phyloP scores from a whole-genome alignment of 2,797 vertebrate genomes.

The Acanthiza pusilla region DNA sequence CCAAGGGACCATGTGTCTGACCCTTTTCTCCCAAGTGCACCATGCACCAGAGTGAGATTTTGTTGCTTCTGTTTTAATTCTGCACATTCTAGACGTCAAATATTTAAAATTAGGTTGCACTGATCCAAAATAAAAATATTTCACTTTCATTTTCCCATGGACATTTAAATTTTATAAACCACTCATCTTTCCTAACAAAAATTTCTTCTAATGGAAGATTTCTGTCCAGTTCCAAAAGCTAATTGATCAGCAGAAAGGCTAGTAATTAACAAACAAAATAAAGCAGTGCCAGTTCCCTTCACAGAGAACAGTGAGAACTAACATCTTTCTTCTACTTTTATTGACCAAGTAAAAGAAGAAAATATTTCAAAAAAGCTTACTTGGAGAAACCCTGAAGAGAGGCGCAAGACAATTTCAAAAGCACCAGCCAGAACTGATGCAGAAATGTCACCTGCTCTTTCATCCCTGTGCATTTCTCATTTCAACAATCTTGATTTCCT shows the following conservation, averaged over 20 bases:
- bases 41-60: background rate
- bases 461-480: background rate
- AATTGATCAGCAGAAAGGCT: background rate
- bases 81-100: background rate
- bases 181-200: background rate
- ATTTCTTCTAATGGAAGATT: background rate
- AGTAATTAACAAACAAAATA: background rate
- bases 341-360: background rate
- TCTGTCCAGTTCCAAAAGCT: background rate
- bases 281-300: background rate
- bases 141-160: background rate
- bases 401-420: background rate
- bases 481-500: conserved; percentile 28
- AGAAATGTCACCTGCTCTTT: background rate
- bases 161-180: background rate
- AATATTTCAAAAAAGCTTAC: background rate
- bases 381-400: background rate
- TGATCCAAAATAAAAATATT: background rate
- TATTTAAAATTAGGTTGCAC: background rate
- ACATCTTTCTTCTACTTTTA: background rate
- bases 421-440: background rate
- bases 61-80: background rate
- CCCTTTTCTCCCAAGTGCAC: background rate
- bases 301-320: background rate
- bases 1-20: background rate